Conservation (phyloP, 1,140 invertebrate genomes). For the Heliconius himera region DNA sequence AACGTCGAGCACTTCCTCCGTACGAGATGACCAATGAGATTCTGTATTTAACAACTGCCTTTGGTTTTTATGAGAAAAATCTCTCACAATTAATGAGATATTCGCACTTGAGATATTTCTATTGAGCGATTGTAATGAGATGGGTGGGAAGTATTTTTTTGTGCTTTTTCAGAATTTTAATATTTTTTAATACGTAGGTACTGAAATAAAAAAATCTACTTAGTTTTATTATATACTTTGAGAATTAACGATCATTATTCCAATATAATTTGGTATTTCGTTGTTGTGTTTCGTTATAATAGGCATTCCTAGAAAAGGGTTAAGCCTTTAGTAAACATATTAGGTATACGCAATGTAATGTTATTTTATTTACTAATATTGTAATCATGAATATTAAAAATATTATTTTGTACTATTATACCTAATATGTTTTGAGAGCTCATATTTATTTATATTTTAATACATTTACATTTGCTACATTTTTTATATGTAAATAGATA, state of each 20-base stretch:
- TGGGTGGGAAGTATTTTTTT: slow-evolving; percentile 9
- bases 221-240: neutral
- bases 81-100: slow-evolving; percentile 48
- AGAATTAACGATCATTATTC: neutral
- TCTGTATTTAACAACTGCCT: slow-evolving; percentile 62
- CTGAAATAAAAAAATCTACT: neutral
- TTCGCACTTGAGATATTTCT: slow-evolving; percentile 24
- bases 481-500: neutral
- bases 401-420: neutral
- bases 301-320: slow-evolving; percentile 28
- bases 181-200: neutral
- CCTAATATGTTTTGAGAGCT: neutral
- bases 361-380: slow-evolving; percentile 6
- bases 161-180: slow-evolving; percentile 14
- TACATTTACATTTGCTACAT: neutral
- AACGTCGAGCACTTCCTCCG: slow-evolving; percentile 71
- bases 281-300: slow-evolving; percentile 21
- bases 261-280: slow-evolving; percentile 19
- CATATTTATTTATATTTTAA: neutral
- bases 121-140: slow-evolving; percentile 23
- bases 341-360: slow-evolving; percentile 1
- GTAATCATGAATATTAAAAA: slow-evolving; percentile 6
- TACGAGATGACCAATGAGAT: slow-evolving; percentile 77
- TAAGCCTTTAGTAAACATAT: slow-evolving; percentile 24
- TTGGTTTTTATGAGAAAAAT: slow-evolving; percentile 40